phyloP scores from a whole-genome alignment of 2,888 invertebrate genomes.

The Tridacna crocea region DNA sequence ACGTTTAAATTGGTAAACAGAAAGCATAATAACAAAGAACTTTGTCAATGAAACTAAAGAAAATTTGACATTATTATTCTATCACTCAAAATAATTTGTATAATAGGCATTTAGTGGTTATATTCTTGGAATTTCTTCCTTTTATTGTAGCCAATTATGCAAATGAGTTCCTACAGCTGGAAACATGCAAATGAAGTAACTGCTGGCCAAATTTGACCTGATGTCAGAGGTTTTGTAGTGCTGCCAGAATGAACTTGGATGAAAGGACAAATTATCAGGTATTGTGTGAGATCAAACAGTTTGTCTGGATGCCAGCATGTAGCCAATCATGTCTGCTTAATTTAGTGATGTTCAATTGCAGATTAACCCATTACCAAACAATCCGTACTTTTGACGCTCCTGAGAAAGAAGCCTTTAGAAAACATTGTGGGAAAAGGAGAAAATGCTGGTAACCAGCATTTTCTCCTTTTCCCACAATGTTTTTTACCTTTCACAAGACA shows the following conservation, averaged over 20 bases:
- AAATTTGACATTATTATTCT: no score
- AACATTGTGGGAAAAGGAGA: neutral
- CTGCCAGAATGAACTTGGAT: neutral
- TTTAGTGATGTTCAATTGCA: neutral
- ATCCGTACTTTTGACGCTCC: no score
- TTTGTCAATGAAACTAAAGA: no score
- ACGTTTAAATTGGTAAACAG: no score
- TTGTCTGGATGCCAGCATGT: conserved; percentile 14
- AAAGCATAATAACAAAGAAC: no score
- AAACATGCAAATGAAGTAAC: conserved; percentile 19
- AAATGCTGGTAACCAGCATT: neutral
- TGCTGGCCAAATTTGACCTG: conserved; percentile 1
- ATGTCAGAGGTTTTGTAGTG: conserved; percentile 5
- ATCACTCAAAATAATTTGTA: no score
- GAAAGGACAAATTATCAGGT: conserved; percentile 22
- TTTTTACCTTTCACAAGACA: no score
- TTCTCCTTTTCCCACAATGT: no score
- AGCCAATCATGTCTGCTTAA: conserved; percentile 11
- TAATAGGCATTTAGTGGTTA: conserved; percentile 19
- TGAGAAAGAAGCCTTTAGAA: no score
- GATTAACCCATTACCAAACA: no score
- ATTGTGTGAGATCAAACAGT: conserved; percentile 24
- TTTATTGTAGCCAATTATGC: conserved; percentile 21
- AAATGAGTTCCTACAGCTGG: conserved; percentile 9
- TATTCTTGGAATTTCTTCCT: neutral